A percentile compares a stretch with the other conserved stretches of the same genome.
phyloP scores from a whole-genome alignment of 1,140 invertebrate genomes.

The Colletes gigas region DNA sequence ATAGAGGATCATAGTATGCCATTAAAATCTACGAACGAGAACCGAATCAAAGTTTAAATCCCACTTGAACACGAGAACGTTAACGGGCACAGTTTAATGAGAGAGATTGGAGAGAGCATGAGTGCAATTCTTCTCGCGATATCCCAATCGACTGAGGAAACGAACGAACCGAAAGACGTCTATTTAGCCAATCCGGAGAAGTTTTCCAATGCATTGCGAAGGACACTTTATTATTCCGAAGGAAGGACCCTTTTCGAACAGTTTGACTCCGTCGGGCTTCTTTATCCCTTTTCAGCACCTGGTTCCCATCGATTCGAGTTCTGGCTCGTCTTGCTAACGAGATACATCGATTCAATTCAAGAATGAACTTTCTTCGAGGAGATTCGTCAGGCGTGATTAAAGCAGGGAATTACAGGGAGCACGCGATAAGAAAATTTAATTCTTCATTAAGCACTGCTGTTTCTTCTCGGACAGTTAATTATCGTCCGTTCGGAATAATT shows the following conservation, averaged over 20 bases:
- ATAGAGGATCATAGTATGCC: background rate
- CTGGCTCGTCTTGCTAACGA: constrained; percentile 51
- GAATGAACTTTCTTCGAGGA: constrained; percentile 56
- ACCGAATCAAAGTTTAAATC: constrained; percentile 9
- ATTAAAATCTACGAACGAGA: background rate
- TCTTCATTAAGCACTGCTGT: constrained; percentile 69
- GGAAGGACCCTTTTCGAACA: constrained; percentile 44
- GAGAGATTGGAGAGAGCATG: background rate
- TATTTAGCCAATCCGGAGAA: constrained; percentile 28
- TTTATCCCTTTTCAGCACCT: constrained; percentile 29
- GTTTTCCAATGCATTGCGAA: constrained; percentile 40
- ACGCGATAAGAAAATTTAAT: constrained; percentile 77
- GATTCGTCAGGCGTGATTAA: constrained; percentile 72
- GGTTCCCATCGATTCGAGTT: constrained; percentile 33
- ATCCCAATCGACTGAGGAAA: constrained; percentile 14
- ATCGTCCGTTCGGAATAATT: constrained; percentile 62
- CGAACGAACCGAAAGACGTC: constrained; percentile 1
- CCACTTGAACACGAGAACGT: constrained; percentile 1
- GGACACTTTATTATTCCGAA: constrained; percentile 62
- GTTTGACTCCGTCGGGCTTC: constrained; percentile 44
- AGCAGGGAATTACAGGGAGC: constrained; percentile 65
- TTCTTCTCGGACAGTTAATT: constrained; percentile 65
- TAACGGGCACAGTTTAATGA: background rate
- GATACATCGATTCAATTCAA: constrained; percentile 57
- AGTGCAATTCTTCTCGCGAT: constrained; percentile 28